Conservation (phyloP, 2,888 invertebrate species). For the Xanthorhoe designata region DNA sequence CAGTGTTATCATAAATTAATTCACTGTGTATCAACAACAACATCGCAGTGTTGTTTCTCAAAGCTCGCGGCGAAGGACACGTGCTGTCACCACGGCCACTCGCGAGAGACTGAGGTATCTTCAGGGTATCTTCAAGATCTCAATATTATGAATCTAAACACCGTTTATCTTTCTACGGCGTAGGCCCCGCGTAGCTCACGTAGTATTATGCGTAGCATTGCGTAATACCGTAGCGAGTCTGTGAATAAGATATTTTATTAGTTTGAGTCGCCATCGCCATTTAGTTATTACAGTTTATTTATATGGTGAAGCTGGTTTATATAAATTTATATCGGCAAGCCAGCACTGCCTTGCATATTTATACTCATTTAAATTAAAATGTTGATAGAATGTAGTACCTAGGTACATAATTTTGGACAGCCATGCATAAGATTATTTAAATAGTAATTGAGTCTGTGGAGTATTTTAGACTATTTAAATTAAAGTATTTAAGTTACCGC, state of each 20-base stretch:
- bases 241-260: not conserved
- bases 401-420: too few relatives aligned
- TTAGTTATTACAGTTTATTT: not conserved
- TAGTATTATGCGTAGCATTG: conserved; percentile 3
- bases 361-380: too few relatives aligned
- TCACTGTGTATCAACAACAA: conserved; percentile 22
- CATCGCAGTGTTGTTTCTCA: not conserved
- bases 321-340: too few relatives aligned
- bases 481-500: too few relatives aligned
- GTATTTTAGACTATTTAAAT: too few relatives aligned
- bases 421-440: too few relatives aligned
- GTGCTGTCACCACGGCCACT: conserved; percentile 15
- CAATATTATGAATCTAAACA: not conserved
- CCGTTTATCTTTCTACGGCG: not conserved
- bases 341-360: too few relatives aligned
- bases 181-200: not conserved
- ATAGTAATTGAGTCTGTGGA: too few relatives aligned
- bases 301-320: not conserved
- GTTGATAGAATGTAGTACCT: too few relatives aligned
- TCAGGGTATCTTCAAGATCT: not conserved
- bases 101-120: conserved; percentile 30
- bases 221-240: conserved; percentile 10
- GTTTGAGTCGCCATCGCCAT: not conserved
- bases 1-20: not conserved
- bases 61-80: conserved; percentile 6